Base-by-base conservation (phyloP, 2,797 vertebrate genomes). In the Scleropages formosus region DNA sequence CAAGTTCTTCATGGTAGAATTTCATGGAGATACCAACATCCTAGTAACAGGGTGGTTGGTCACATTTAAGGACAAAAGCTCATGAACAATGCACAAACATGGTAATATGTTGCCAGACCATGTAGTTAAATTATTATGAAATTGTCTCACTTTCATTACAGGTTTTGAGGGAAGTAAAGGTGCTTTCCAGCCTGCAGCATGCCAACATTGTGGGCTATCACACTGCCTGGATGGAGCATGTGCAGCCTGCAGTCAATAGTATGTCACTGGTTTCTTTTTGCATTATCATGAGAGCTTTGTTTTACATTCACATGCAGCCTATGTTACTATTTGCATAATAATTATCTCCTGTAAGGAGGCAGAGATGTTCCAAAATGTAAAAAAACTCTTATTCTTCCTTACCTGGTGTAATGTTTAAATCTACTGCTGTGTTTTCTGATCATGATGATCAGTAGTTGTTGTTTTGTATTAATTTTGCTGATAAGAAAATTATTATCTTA, bases 141-240 rank as follows among this genome's bases (percentile, higher is more conserved):
- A 51, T 24, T 8, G 16, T 56, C 1, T 79, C 64, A 49, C 63
- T 64, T 78, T 73, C 64, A 58, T 77, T 82, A 0, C 53, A 99
- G 98, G 96, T 99, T 0, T 92, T 99, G 8, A 90, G 96, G 73
- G 98, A 99, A 85, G 98, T 97, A 26, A 98, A 99, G 88, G 91
- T 99, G 39, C 86, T 99, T 81, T 97, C 98, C 8, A 95, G 96
- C 49, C 88, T 99, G 66, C 96, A 98, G 83, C 96, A 99, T 71
- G 87, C 91, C 4, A 94, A 93, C 73, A 90, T 98, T 0, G 96
- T 99, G 0, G 97, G 97, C 12, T 99, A 99, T 78, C 96, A 99
- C 89, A 98, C 97, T 0, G 96, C 98, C 0, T 99, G 98, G 98
- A 94, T 99, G 91, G 97, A 99, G 24, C 95, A 98, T 18, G 93